A percentile compares a stretch with the other conserved stretches of the same genome.
Conservation (phyloP, 2,797 vertebrate species). For the Ptychobarbus kaznakovi region DNA sequence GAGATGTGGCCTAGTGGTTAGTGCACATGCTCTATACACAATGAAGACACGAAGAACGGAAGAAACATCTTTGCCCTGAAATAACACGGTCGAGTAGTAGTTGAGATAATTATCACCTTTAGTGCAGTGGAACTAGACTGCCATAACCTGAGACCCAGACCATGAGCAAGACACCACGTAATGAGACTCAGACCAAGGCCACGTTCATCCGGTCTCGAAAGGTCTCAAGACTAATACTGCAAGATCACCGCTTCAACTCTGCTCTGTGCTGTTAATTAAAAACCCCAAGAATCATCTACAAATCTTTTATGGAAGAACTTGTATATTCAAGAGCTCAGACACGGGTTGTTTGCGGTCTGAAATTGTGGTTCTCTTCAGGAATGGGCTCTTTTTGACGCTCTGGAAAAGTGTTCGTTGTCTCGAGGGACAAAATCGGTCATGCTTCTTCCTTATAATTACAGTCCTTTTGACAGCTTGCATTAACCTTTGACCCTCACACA, state of each 20-base stretch:
- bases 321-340: background rate
- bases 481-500: constrained; percentile 26
- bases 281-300: background rate
- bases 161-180: background rate
- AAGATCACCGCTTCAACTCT: background rate
- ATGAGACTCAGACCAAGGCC: background rate
- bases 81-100: background rate
- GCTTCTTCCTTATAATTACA: constrained; percentile 42
- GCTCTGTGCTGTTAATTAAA: background rate
- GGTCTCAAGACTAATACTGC: background rate
- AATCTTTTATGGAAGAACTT: background rate
- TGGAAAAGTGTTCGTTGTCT: background rate
- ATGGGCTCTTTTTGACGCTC: background rate
- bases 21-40: background rate
- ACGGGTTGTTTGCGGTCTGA: background rate
- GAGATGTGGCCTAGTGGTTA: background rate
- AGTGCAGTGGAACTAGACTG: constrained; percentile 1
- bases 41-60: background rate
- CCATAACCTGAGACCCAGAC: background rate
- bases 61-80: background rate
- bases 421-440: background rate
- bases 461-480: constrained; percentile 30
- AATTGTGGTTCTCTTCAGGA: background rate
- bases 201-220: background rate
- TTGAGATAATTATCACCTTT: constrained; percentile 16